Evolutionary conservation across 2,888 invertebrate genomes (phyloP), one percentile per base, ranked within the genome.

Genomic region (Masnerella sp.): DNA sequence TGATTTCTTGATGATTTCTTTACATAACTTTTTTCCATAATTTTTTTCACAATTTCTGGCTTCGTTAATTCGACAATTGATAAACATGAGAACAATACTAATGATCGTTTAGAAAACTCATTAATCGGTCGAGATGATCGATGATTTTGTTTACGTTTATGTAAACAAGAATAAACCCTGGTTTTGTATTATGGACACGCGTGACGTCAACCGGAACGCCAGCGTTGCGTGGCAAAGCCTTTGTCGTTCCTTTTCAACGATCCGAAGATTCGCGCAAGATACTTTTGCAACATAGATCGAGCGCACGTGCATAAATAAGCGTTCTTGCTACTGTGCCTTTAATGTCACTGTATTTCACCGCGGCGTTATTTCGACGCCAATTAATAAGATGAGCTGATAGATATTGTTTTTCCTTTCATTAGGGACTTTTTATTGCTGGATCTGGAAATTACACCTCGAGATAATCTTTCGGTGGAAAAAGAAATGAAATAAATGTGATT

Each of bases 191-290:
- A 67, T 67, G 25, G 25, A 20, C 58, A 42, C 61, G 36, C 62
- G 68, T 49, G 25, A 32, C 67, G 61, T 52, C 68, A 40, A 51
- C 61, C 68, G 74, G 68, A 74, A 74, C 74, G 74, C 64, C 59
- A 58, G 11, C 68, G 52, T 68, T 62, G 59, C 74, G 64, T 69
- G 68, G 69, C 74, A 58, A 68, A 64, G 18, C 62, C 49, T 64
- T 69, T 64, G 62, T 69, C 47, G 68, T 74, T 69, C 74, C 64
- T 51, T 58, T 45, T 54, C 58, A 74, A 62, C 52, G 64, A 64
- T 49, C 61, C 58, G 20, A 20, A 68, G 64, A 68, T 69, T 32
- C 64, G 45, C 25, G 52, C 59, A 59, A 69, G 68, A 56, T 69
- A 58, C 47, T 74, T 74, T 69, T 64, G 64, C 69, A 74, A 69